phyloP scores from a whole-genome alignment of 2,113 vertebrate genomes.

The Leiothrix lutea region DNA sequence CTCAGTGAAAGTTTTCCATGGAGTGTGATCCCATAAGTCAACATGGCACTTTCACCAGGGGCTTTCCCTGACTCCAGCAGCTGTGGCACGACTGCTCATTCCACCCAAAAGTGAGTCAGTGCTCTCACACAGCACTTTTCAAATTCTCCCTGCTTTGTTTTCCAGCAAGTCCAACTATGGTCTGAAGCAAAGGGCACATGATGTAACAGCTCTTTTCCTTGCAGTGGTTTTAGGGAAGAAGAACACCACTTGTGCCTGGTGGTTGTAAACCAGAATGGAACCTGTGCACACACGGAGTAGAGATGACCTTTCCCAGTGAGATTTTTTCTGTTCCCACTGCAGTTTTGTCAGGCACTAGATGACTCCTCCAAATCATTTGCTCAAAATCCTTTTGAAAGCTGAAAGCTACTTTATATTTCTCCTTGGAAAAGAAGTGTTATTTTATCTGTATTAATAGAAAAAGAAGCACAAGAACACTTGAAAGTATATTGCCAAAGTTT shows the following conservation, averaged over 20 bases:
- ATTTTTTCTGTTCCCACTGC: not conserved
- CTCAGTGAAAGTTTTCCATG: not conserved
- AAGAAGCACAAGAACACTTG: not conserved
- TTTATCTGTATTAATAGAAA: not conserved
- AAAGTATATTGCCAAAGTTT: not conserved
- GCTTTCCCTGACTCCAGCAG: not conserved
- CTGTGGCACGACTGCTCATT: not conserved
- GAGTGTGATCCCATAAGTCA: rapidly evolving
- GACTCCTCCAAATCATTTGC: not conserved
- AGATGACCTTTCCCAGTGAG: not conserved
- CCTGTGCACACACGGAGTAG: not conserved
- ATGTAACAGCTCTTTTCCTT: not conserved
- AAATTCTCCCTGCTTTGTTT: not conserved
- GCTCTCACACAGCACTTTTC: not conserved
- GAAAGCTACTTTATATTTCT: not conserved
- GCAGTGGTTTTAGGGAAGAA: not conserved
- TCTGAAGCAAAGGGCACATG: not conserved
- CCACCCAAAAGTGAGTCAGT: not conserved
- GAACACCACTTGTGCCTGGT: not conserved
- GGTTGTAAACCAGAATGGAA: not conserved
- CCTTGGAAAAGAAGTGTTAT: not conserved
- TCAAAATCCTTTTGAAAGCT: not conserved
- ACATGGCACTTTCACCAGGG: not conserved
- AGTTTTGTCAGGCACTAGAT: not conserved
- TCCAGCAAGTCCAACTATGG: not conserved